Base-by-base conservation (phyloP, 2,888 invertebrate species). In the Patella pellucida region DNA sequence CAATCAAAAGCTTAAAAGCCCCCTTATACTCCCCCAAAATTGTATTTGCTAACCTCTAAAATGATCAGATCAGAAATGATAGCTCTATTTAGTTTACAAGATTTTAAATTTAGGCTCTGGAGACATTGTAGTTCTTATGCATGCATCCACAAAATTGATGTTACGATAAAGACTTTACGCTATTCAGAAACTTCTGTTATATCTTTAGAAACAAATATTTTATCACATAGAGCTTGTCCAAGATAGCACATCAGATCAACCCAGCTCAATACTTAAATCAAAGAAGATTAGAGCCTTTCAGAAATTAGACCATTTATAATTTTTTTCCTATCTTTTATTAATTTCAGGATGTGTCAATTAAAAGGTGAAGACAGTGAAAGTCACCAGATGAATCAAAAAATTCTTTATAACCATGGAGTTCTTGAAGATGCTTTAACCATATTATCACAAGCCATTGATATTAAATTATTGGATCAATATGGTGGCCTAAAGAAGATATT, bases 381-480 rank as follows among this genome's bases (percentile, higher is more conserved):
- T 9, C 89, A 89, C 76, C 77, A 78, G 2, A 87, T 89, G 85
- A 88, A 89, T 78, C 89, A 89, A 80, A 85, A 82, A 52, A 87
- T 89, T 73, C 82, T 89, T 15, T 88, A 87, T 79, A 89, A 88
- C 74, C 83, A 85, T 76, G 88, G 88, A 62, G 81, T 90, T 16
- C 76, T 90, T 62, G 85, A 86, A 70, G 89, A 88, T 69, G 83
- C 86, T 56, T 89, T 90, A 75, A 89, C 87, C 31, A 88, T 90
- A 69, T 76, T 90, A 69, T 83, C 87, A 12, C 88, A 90, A 74
- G 88, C 89, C 52, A 86, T 88, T 73, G 89, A 90, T 77, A 86
- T 89, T 70, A 84, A 85, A 76, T 81, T 89, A 19, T 79, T 89
- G 85, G 88, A 88, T 23, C 89, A 90, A 78, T 89, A 90, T 81